Conservation (phyloP, 2,888 invertebrate genomes). For the Spodoptera picta region DNA sequence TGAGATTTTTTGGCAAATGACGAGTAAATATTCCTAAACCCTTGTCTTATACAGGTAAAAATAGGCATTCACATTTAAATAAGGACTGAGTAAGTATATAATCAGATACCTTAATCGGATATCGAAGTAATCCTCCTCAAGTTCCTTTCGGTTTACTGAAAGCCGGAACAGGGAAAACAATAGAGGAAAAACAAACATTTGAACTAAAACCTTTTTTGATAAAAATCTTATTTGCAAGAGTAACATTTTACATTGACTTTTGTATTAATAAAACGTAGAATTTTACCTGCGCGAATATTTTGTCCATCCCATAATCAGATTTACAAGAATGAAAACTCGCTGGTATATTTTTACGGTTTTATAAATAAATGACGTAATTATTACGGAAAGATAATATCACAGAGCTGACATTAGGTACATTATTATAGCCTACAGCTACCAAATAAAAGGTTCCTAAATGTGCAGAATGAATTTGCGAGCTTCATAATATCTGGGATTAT, state of each 20-base stretch:
- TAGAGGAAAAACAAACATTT: constrained; percentile 22
- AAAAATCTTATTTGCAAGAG: constrained; percentile 3
- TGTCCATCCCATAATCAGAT: too few species aligned
- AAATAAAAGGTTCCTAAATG: neutral
- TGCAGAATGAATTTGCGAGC: constrained; percentile 1
- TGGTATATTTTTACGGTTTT: too few species aligned
- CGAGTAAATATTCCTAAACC: too few species aligned
- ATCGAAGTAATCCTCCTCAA: constrained; percentile 31
- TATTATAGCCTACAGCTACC: neutral
- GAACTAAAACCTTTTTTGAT: constrained; percentile 9
- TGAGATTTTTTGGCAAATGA: too few species aligned
- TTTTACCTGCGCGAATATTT: too few species aligned
- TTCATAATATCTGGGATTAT: constrained; percentile 10
- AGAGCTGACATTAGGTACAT: neutral
- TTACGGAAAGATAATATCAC: too few species aligned
- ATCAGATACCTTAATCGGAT: constrained; percentile 37
- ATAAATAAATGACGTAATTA: too few species aligned
- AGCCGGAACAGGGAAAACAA: constrained; percentile 30
- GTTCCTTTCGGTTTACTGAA: constrained; percentile 4
- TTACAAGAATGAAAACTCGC: neutral
- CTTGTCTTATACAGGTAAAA: neutral
- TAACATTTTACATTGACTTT: too few species aligned
- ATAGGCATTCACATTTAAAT: constrained; percentile 13
- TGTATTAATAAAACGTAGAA: too few species aligned
- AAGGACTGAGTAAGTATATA: neutral